These are phyloP conservation scores for Gymnorhina tibicen DNA, from an alignment of 2,113 vertebrate genomes.

Conservation along the genomic window DNA sequence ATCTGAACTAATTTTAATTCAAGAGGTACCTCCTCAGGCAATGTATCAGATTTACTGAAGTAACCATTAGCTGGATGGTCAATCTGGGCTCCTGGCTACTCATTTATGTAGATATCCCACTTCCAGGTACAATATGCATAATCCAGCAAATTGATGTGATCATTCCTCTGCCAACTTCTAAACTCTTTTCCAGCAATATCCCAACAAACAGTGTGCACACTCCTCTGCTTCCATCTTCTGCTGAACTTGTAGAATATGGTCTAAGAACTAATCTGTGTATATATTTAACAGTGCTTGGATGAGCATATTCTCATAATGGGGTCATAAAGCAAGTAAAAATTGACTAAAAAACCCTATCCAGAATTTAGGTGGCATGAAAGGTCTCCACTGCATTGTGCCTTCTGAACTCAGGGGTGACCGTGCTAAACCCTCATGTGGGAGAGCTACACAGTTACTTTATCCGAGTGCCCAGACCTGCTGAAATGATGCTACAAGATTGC, in stretches of 20 bases:
- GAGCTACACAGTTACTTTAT: background rate
- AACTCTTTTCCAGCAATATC: background rate
- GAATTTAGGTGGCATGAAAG: background rate
- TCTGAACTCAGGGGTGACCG: background rate
- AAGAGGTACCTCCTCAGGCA: background rate
- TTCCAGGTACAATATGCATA: background rate
- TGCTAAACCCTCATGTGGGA: background rate
- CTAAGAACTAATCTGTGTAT: background rate
- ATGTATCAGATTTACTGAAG: background rate
- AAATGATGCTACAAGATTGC: background rate
- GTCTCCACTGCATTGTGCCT: background rate
- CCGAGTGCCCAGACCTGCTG: background rate
- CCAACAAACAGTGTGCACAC: background rate
- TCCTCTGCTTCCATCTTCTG: background rate
- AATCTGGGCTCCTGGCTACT: background rate
- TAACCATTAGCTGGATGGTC: background rate
- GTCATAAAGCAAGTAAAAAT: background rate
- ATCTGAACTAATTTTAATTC: background rate
- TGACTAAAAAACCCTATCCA: background rate
- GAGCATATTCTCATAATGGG: background rate
- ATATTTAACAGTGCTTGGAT: background rate
- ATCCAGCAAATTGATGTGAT: background rate
- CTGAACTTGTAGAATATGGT: background rate
- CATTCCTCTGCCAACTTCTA: background rate
- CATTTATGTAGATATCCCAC: background rate